These are phyloP conservation scores for Hyperoplus immaculatus DNA, from an alignment of 2,797 vertebrate genomes.

Conservation along the genomic window DNA sequence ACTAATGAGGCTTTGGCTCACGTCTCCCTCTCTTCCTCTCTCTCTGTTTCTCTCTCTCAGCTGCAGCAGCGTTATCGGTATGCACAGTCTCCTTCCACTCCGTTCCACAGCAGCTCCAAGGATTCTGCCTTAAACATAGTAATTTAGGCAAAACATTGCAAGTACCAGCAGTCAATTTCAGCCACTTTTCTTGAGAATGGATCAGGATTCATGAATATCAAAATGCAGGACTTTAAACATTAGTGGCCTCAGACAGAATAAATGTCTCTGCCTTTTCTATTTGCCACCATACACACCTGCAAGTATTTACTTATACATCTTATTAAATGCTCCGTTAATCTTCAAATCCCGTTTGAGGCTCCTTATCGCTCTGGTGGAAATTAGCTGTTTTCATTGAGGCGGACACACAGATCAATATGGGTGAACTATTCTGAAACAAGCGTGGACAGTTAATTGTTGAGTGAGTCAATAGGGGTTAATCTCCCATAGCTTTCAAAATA, in stretches of 20 bases:
- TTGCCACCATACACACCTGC: conserved; percentile 8
- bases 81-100: conserved; percentile 76
- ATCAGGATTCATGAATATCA: conserved; percentile 75
- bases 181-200: conserved; percentile 41
- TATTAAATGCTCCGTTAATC: conserved; percentile 33
- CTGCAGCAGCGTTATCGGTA: conserved; percentile 78
- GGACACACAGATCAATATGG: conserved; percentile 64
- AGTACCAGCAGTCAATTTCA: conserved; percentile 66
- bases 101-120: conserved; percentile 68
- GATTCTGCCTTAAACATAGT: conserved; percentile 72
- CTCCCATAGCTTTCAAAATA: conserved; percentile 34
- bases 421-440: conserved; percentile 54
- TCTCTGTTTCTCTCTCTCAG: conserved; percentile 47
- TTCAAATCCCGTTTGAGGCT: conserved; percentile 20
- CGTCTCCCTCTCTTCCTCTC: conserved; percentile 22
- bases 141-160: conserved; percentile 71
- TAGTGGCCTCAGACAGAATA: conserved; percentile 26
- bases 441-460: conserved; percentile 46
- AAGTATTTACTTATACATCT: conserved; percentile 21
- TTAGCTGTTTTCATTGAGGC: conserved; percentile 41
- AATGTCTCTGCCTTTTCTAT: conserved; percentile 22
- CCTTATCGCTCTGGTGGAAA: conserved; percentile 45
- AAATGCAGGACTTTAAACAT: conserved; percentile 53
- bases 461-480: conserved; percentile 43
- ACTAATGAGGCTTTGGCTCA: conserved; percentile 73